Base-by-base conservation (phyloP, 2,888 invertebrate species). In the Eupithecia dodoneata region DNA sequence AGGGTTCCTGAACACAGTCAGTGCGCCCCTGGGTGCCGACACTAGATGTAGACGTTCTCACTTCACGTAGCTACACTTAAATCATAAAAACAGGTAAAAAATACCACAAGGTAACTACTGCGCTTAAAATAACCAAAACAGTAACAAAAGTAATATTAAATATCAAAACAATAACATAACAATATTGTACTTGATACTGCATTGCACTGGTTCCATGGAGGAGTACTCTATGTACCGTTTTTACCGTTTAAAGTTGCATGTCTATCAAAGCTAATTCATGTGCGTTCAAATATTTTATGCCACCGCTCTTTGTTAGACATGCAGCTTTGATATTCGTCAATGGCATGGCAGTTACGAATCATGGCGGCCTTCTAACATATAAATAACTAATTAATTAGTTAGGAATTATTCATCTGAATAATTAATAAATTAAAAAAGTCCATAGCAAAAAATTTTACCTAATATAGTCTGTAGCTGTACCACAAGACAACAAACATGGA, bases 91-190 rank as follows among this genome's bases (percentile, higher is more conserved):
- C 65, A 41, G 12, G 65, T 65, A 13, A 59, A 59, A 59, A 59
- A 59, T 18, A 59, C 65, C 30, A 2, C 41, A 13, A 41, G 65
- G 41, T 41, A 65, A 65, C 65, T 41, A 65, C 65, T 30, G 41
- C 41, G 13, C 30, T 13, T 65, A 5, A 41, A 65, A 65, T 65
- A 65, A 65, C 41, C 65, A 13, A 71, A 13, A 71, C 18, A 18
- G 71, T 67, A 67, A 67, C 67, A 71, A 49, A 71, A 49, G 70
- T 65, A 65, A 65, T 41, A 65, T 65, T 41, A 12, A 41, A 55
- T n/a, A 55, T 55, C 6, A 59, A 55, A 59, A 59, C 55, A 4
- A 55, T 55, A 65, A 65, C 41, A 63, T 63, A 65, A 65, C 65
- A 55, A 65, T 12, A 13, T 65, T 65, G 65, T 65, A 65, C 65